Percentiles rank a stretch among this genome's conserved stretches.
phyloP scores from a whole-genome alignment of 1,140 invertebrate genomes.

The Drosophila ohnishii region DNA sequence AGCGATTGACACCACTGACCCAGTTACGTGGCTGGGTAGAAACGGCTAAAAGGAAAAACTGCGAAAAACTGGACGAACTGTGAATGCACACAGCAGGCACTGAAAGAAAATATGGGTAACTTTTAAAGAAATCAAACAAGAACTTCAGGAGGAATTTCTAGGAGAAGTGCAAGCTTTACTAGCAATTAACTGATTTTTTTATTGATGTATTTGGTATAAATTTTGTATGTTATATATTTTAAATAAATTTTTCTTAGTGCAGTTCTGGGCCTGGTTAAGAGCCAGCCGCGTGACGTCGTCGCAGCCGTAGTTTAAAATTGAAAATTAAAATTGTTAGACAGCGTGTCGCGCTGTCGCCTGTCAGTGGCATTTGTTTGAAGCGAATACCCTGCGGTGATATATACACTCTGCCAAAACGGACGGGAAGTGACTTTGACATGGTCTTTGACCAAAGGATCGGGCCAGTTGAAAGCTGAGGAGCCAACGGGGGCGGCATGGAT shows the following conservation, averaged over 20 bases:
- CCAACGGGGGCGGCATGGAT: background rate
- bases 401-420: slow-evolving; percentile 35
- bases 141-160: too few species aligned
- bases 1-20: slow-evolving; percentile 76
- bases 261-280: slow-evolving; percentile 42
- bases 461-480: background rate
- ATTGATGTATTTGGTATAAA: too few species aligned
- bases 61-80: slow-evolving; percentile 45
- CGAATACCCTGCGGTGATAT: slow-evolving; percentile 64
- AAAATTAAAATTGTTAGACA: slow-evolving; percentile 81
- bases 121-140: background rate
- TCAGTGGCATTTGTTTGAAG: slow-evolving; percentile 65
- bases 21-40: slow-evolving; percentile 54
- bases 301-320: slow-evolving; percentile 65
- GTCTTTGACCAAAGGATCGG: slow-evolving; percentile 26
- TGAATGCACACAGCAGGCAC: slow-evolving; percentile 9
- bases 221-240: too few species aligned
- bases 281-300: slow-evolving; percentile 54
- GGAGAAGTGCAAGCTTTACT: too few species aligned
- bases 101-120: background rate
- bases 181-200: too few species aligned
- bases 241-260: background rate
- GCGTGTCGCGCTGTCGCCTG: slow-evolving; percentile 78
- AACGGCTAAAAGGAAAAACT: slow-evolving; percentile 54
- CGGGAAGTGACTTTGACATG: slow-evolving; percentile 39